These are phyloP conservation scores for Hippolais icterina DNA, from an alignment of 2,113 vertebrate genomes.

Conservation along the genomic window DNA sequence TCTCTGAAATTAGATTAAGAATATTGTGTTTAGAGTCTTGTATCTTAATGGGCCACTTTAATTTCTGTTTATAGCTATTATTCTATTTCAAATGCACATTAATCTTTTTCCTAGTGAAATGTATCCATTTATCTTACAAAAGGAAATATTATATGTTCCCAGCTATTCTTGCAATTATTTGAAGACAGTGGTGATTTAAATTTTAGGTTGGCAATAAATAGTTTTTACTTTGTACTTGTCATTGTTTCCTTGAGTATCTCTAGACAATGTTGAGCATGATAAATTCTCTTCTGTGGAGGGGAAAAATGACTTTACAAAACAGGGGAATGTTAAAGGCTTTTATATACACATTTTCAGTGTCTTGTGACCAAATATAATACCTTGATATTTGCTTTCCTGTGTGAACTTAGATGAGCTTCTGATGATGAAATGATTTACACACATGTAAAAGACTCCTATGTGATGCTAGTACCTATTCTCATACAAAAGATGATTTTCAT, in stretches of 20 bases:
- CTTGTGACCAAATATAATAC: background rate
- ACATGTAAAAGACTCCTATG: background rate
- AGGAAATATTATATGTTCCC: background rate
- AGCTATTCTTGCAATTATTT: background rate
- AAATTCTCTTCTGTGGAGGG: background rate
- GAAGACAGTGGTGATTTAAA: background rate
- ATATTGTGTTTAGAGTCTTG: slow-evolving; percentile 44
- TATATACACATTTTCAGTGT: background rate
- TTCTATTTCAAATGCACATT: slow-evolving; percentile 28
- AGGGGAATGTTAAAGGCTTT: background rate
- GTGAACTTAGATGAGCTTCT: background rate
- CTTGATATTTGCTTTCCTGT: background rate
- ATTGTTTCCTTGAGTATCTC: background rate
- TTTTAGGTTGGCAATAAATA: background rate
- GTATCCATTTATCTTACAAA: background rate
- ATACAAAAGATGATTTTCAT: background rate
- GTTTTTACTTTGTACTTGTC: background rate
- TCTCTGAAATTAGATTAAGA: slow-evolving; percentile 38
- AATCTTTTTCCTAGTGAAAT: slow-evolving; percentile 31
- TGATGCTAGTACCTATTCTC: background rate
- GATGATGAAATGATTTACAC: background rate
- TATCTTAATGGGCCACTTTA: slow-evolving; percentile 29
- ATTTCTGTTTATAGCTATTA: slow-evolving; percentile 44
- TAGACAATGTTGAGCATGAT: background rate
- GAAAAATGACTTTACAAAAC: background rate